A percentile compares a stretch with the other conserved stretches of the same genome.
These are phyloP conservation scores for Cyrtorhinus lividipennis DNA, from an alignment of 1,140 invertebrate genomes.

Conservation along the genomic window DNA sequence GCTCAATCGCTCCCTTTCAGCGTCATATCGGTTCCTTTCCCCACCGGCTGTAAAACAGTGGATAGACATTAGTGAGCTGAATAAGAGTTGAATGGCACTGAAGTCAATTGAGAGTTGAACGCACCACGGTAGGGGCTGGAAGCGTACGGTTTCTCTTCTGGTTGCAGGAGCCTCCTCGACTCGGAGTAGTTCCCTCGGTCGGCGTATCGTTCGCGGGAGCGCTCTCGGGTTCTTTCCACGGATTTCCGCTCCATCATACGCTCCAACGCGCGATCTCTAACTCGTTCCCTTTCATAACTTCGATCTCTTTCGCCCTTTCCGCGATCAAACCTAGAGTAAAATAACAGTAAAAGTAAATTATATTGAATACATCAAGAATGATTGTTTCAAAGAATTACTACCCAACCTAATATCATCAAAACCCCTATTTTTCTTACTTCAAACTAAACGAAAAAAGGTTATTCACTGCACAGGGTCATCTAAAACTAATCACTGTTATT, in stretches of 20 bases:
- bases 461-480: too few species aligned
- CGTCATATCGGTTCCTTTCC: slow-evolving; percentile 12
- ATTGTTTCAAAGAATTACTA: too few species aligned
- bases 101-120: too few species aligned
- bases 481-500: too few species aligned
- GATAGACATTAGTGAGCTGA: not conserved
- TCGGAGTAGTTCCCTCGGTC: slow-evolving; percentile 20
- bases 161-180: slow-evolving; percentile 17
- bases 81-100: too few species aligned
- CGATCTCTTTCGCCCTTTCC: slow-evolving; percentile 27
- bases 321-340: slow-evolving; percentile 27
- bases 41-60: too few species aligned
- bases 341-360: too few species aligned
- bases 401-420: too few species aligned
- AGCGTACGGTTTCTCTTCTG: slow-evolving; percentile 24
- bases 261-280: slow-evolving; percentile 20
- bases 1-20: slow-evolving; percentile 5
- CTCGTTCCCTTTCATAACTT: slow-evolving; percentile 16
- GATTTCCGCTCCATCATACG: slow-evolving; percentile 20
- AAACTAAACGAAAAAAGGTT: too few species aligned
- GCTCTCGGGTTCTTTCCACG: slow-evolving; percentile 21
- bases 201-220: slow-evolving; percentile 19
- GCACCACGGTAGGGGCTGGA: slow-evolving; percentile 25
- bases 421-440: too few species aligned
- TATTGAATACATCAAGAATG: too few species aligned